Evolutionary conservation across 1,140 invertebrate genomes (phyloP), one percentile per base, ranked within the genome.

Genomic region (Lethrus apterus): DNA sequence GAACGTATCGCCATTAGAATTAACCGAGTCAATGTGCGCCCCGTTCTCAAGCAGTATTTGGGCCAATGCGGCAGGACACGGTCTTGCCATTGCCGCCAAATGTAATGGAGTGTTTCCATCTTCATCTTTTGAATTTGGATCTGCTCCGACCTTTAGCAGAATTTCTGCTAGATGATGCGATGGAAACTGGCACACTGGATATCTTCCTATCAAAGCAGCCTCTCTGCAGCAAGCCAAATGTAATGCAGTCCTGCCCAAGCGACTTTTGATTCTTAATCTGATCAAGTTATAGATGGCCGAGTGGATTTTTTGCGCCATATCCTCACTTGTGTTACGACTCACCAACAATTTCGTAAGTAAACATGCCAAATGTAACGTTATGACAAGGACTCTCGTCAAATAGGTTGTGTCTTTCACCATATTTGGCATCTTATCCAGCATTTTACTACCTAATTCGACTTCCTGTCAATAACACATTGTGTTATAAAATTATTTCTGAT

Each of bases 1-100:
- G 51, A 89, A 88, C 0, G 86, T 91, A 52, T 85, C 78, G 13
- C 83, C 83, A 24, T 81, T 71, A 50, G 77, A 73, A 66, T 96
- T 94, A 30, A 84, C 80, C n/a, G 79, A 74, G 69, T 95, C 92
- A 38, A 93, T 71, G 68, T 97, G 92, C 7, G 87, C 87, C 18
- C 89, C 90, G 54, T 78, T 72, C 2, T 80, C 70, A 0, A 96
- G 72, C 0, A 96, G 70, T 2, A 75, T 74, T 47, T 74, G 72
- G 0, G 86, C 77, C 9, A 93, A 71, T 10, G 76, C 74, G 1
- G 78, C 71, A 8, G 77, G 76, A 63, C 77, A 81, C 3, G 79
- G 80, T 57, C 77, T 70, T 3, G 72, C 71, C 19, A 71, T 66
- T 20, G 81, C 83, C 2, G 80, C 77, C n/a, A 89, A 66, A 59